phyloP scores from a whole-genome alignment of 2,113 vertebrate genomes.

The Dipodomys merriami region DNA sequence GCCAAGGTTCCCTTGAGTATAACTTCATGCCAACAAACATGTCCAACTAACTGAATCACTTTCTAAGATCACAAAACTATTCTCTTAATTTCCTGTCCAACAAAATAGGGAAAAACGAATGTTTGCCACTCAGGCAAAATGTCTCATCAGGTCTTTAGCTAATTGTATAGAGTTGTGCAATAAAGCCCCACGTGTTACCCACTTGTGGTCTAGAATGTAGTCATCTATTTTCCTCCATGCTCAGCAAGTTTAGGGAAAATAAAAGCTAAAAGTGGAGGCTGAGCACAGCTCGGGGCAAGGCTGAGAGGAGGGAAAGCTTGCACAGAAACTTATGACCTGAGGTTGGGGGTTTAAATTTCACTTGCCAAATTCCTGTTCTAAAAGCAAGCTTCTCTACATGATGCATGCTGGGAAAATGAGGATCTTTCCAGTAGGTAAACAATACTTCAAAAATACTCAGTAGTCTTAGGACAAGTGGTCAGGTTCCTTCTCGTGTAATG shows the following conservation, averaged over 20 bases:
- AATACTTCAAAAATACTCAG: slow-evolving; percentile 24
- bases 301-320: slow-evolving; percentile 35
- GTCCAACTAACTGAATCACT: slow-evolving; percentile 36
- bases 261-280: neutral
- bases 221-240: slow-evolving; percentile 56
- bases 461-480: neutral
- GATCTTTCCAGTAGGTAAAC: neutral
- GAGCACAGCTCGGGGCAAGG: neutral
- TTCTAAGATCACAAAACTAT: slow-evolving; percentile 9
- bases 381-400: neutral
- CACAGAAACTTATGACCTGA: neutral
- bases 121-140: slow-evolving; percentile 59
- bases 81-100: slow-evolving; percentile 64
- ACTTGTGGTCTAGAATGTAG: slow-evolving; percentile 68
- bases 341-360: neutral
- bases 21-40: slow-evolving; percentile 35
- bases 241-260: slow-evolving; percentile 75
- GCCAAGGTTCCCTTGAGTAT: slow-evolving; percentile 12
- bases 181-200: slow-evolving; percentile 72
- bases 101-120: slow-evolving; percentile 65
- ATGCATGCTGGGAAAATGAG: neutral
- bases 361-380: neutral
- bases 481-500: neutral
- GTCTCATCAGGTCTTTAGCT: slow-evolving; percentile 62
- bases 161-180: slow-evolving; percentile 58